Evolutionary conservation across 2,797 vertebrate genomes (phyloP).

Genomic region (Ciconia nigra): DNA sequence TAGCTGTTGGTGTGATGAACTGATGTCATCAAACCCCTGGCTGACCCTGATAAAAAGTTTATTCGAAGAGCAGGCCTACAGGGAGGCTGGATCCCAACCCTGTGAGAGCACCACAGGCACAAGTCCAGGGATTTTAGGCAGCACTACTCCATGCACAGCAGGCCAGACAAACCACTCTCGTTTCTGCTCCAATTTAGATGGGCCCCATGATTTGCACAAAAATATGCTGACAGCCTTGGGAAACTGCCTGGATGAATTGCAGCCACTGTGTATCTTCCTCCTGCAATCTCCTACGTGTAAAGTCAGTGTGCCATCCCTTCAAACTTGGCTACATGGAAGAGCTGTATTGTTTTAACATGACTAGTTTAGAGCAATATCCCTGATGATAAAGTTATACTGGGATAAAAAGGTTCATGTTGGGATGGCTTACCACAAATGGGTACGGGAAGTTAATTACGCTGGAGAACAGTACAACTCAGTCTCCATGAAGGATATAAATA

Average conservation of each 20-base stretch:
- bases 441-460: background rate
- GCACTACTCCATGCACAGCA: background rate
- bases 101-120: background rate
- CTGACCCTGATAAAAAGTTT: background rate
- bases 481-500: background rate
- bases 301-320: background rate
- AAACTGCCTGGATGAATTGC: background rate
- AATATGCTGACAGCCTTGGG: background rate
- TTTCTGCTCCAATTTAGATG: background rate
- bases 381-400: background rate
- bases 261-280: background rate
- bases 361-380: background rate
- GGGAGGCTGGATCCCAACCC: background rate
- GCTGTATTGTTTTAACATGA: background rate
- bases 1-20: background rate
- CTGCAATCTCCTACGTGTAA: fast-evolving
- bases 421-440: background rate
- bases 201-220: background rate
- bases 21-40: background rate
- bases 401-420: background rate
- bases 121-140: background rate
- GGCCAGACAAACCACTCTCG: background rate
- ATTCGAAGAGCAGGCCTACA: background rate
- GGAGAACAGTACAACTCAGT: background rate
- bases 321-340: background rate